Percentiles rank a stretch among this genome's conserved stretches.
Evolutionary conservation across 2,113 vertebrate genomes (phyloP).

Genomic region (Andinoacara biseriatus): DNA sequence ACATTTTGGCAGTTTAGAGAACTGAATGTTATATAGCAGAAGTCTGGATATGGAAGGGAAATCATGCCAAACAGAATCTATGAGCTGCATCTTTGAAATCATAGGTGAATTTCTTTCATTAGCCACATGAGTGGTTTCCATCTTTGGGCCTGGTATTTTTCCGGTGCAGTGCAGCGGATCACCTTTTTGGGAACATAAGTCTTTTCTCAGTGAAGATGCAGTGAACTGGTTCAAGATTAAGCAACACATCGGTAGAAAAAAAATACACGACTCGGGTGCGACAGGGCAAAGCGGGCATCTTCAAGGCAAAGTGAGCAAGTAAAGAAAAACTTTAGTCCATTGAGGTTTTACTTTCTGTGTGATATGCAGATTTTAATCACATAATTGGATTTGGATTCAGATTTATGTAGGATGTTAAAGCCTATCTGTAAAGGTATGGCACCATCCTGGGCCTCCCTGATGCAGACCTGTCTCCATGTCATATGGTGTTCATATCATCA

Average conservation of each 20-base stretch:
- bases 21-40: not conserved
- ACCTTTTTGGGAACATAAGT: not conserved
- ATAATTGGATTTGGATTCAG: conserved; percentile 70
- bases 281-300: not conserved
- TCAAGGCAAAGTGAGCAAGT: not conserved
- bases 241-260: not conserved
- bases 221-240: not conserved
- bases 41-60: not conserved
- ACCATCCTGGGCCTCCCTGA: conserved; percentile 55
- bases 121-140: not conserved
- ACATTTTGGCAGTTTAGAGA: not conserved
- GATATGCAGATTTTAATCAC: conserved; percentile 63
- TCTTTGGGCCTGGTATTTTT: not conserved
- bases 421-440: conserved; percentile 68
- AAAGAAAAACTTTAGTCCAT: not conserved
- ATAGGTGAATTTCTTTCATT: not conserved
- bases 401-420: conserved; percentile 52
- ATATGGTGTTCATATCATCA: conserved; percentile 66
- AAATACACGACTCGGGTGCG: not conserved
- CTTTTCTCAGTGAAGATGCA: not conserved
- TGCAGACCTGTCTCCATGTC: conserved; percentile 64
- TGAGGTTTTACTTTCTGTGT: conserved; percentile 13
- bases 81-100: not conserved
- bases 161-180: rapidly evolving
- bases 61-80: not conserved